Evolutionary conservation across 2,113 vertebrate genomes (phyloP), one percentile per base, ranked within the genome.

Genomic region (Epinephelus lanceolatus): DNA sequence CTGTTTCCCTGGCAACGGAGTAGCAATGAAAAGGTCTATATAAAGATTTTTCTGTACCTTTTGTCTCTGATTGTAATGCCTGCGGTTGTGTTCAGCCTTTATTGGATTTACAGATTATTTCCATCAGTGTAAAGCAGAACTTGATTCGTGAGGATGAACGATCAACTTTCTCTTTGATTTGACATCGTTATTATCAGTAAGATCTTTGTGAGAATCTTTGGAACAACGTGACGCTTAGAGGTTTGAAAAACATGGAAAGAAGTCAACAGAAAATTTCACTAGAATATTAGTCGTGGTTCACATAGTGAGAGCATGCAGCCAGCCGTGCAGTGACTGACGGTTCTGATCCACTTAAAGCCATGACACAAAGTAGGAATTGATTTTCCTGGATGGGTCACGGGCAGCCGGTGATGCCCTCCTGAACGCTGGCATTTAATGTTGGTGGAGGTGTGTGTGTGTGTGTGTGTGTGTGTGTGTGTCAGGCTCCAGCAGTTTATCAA

Each of bases 331-430:
- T 27, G 57, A 51, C 4, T 51, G 55, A 69, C 72, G 49, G 55
- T 12, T 21, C 11, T 1, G 0, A 75, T 71, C n/a, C 66, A 49
- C 67, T 27, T 67, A 70, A 25, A 70, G 60, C 8, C 56, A 0
- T 3, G 40, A 61, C 56, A 15, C 18, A 40, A 66, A 66, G 65
- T 49, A 8, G 59, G 71, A 49, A 69, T 27, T 67, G 72, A 77
- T 80, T 87, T 79, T 80, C 56, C 27, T 14, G 53, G 14, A 14
- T 12, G n/a, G 49, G 42, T 52, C 49, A 10, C 19, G 17, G 53
- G 47, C 51, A 19, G 37, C 10, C n/a, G 8, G 23, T 6, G 71
- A 42, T 30, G 69, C 71, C 63, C 52, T 62, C 5, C 8, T 25
- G 37, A 74, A 65, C 13, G 21, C 0, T 80, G 76, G 65, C 76